A percentile compares a stretch with the other conserved stretches of the same genome.
Evolutionary conservation across 2,113 vertebrate genomes (phyloP).

Genomic region (Pao palembangensis): DNA sequence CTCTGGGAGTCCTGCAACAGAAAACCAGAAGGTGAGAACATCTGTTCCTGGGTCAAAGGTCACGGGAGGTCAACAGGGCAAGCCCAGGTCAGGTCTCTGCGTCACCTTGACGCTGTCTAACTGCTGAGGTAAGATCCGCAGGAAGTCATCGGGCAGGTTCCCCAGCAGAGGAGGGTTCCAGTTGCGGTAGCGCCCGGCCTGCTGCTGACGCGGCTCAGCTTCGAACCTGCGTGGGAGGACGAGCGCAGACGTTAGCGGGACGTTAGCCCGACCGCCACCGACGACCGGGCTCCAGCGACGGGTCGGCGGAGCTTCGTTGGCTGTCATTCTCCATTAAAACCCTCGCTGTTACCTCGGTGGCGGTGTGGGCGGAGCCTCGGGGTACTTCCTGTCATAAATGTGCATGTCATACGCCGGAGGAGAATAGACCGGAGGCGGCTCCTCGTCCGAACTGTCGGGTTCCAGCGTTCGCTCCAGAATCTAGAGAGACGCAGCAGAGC

Average conservation of each 20-base stretch:
- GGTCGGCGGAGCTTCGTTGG: too few relatives aligned
- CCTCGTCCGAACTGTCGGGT: slow-evolving; percentile 95
- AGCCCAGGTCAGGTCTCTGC: too few relatives aligned
- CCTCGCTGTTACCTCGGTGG: slow-evolving; percentile 78
- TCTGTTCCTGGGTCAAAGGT: too few relatives aligned
- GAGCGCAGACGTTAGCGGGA: neutral
- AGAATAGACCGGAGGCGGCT: slow-evolving; percentile 93
- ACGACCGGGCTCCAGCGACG: too few relatives aligned
- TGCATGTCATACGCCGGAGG: slow-evolving; percentile 91
- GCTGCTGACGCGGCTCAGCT: slow-evolving; percentile 57
- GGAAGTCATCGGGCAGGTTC: slow-evolving; percentile 91
- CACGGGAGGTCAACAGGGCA: too few relatives aligned
- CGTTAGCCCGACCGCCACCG: too few relatives aligned
- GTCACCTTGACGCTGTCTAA: slow-evolving; percentile 76
- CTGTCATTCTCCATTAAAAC: too few relatives aligned
- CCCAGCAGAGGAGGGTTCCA: slow-evolving; percentile 95
- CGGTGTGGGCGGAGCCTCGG: slow-evolving; percentile 76
- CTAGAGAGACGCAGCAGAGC: slow-evolving; percentile 55
- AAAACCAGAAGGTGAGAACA: neutral
- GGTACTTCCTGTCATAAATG: slow-evolving; percentile 80
- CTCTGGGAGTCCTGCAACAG: slow-evolving; percentile 66
- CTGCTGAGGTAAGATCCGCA: slow-evolving; percentile 93
- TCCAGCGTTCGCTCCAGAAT: slow-evolving; percentile 92
- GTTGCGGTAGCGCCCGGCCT: slow-evolving; percentile 80
- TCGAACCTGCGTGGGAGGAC: slow-evolving; percentile 75